Percentiles rank a stretch among this genome's conserved stretches.
Evolutionary conservation across 2,888 invertebrate species (phyloP).

Genomic region (Rugalucina vietnamica): DNA sequence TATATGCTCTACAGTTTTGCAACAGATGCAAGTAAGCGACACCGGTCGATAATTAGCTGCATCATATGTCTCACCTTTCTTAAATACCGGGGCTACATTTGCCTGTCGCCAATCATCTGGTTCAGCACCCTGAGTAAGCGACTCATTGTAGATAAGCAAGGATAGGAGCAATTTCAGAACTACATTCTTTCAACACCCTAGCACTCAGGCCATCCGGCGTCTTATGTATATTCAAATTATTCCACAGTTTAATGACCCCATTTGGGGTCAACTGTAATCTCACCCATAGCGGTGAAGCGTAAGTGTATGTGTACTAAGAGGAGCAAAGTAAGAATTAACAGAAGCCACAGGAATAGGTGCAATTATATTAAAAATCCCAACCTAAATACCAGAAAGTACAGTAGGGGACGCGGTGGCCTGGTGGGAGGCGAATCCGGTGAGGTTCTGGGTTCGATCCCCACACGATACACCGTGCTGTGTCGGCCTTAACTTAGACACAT

Average conservation of each 20-base stretch:
- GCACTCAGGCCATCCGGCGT: neutral
- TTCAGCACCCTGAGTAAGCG: neutral
- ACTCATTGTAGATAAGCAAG: neutral
- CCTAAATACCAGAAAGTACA: too few species aligned
- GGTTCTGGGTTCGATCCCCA: too few species aligned
- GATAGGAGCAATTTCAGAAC: neutral
- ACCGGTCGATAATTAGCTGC: neutral
- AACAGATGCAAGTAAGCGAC: slow-evolving; percentile 11
- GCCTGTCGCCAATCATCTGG: neutral
- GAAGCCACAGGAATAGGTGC: too few species aligned
- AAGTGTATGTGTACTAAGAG: too few species aligned
- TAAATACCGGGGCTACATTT: neutral
- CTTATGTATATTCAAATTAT: neutral
- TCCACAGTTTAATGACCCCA: neutral
- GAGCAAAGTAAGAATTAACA: too few species aligned
- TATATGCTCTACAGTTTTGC: slow-evolving; percentile 6
- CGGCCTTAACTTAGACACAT: too few species aligned
- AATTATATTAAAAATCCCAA: too few species aligned
- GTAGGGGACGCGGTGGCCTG: too few species aligned
- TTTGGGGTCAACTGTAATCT: neutral
- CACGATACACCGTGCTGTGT: too few species aligned
- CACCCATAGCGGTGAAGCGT: neutral
- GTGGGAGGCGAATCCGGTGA: too few species aligned
- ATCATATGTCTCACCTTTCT: slow-evolving; percentile 1
- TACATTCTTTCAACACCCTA: neutral